Percentiles rank a stretch among this genome's conserved stretches.
These are phyloP conservation scores for Drosophila cognata DNA, from an alignment of 2,888 invertebrate species.

Conservation along the genomic window DNA sequence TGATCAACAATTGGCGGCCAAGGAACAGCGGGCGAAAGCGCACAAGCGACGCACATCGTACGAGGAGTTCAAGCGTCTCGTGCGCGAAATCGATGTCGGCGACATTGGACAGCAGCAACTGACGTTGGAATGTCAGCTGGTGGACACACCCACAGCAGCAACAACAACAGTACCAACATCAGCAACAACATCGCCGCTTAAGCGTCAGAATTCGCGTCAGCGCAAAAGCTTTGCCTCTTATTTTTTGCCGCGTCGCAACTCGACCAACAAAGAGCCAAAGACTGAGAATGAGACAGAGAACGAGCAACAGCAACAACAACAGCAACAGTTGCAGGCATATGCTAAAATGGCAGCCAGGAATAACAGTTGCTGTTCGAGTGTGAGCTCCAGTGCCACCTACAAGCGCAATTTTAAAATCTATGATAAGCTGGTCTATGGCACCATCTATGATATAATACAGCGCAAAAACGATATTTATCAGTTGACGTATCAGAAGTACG, in stretches of 20 bases:
- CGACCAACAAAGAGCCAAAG: slow-evolving; percentile 50
- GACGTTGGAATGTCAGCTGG: slow-evolving; percentile 47
- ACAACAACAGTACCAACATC: slow-evolving; percentile 8
- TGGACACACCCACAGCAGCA: slow-evolving; percentile 38
- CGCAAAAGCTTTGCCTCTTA: slow-evolving; percentile 82
- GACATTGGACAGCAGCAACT: slow-evolving; percentile 39
- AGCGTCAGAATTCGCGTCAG: slow-evolving; percentile 83
- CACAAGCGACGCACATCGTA: slow-evolving; percentile 85
- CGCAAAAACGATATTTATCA: slow-evolving; percentile 84
- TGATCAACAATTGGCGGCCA: slow-evolving; percentile 81
- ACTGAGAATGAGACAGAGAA: slow-evolving; percentile 47
- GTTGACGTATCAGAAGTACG: slow-evolving; percentile 84
- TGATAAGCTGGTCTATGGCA: slow-evolving; percentile 84
- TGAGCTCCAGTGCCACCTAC: slow-evolving; percentile 63
- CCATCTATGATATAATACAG: slow-evolving; percentile 85
- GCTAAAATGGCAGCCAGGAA: slow-evolving; percentile 38
- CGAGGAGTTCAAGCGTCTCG: slow-evolving; percentile 85
- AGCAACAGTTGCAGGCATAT: slow-evolving; percentile 48
- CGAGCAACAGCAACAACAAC: slow-evolving; percentile 17
- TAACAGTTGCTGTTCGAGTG: slow-evolving; percentile 49
- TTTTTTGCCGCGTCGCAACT: slow-evolving; percentile 56
- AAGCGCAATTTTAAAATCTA: slow-evolving; percentile 84
- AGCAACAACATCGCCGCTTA: slow-evolving; percentile 66
- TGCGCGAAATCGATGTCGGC: slow-evolving; percentile 81
- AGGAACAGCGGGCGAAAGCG: slow-evolving; percentile 83